A percentile compares a stretch with the other conserved stretches of the same genome.
Conservation (phyloP, 2,888 invertebrate species). For the Pollenia griseotomentosa region DNA sequence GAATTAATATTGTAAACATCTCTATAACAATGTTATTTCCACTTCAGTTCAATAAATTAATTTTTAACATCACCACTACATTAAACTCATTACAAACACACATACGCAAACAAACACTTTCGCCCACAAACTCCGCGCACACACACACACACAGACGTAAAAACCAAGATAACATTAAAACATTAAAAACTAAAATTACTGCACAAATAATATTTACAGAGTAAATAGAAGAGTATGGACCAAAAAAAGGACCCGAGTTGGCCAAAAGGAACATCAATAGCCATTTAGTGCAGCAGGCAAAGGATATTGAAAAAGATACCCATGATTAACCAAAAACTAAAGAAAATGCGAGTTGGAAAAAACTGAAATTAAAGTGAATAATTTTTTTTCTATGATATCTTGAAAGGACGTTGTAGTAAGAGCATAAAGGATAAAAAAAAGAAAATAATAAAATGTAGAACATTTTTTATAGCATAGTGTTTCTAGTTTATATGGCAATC, state of each 20-base stretch:
- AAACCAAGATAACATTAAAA: constrained; percentile 44
- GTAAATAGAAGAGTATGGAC: background rate
- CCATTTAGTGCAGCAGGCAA: constrained; percentile 8
- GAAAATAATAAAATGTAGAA: background rate
- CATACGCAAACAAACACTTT: background rate
- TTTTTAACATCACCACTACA: constrained; percentile 70
- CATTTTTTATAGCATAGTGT: background rate
- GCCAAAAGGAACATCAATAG: constrained; percentile 40
- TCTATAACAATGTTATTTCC: constrained; percentile 68
- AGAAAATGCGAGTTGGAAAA: constrained; percentile 1
- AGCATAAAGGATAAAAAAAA: background rate
- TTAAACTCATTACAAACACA: constrained; percentile 19
- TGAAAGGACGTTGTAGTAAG: background rate
- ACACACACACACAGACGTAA: background rate
- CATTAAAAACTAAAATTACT: constrained; percentile 56
- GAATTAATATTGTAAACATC: constrained; percentile 58
- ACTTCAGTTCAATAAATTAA: constrained; percentile 74
- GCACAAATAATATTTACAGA: background rate
- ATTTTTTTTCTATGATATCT: background rate
- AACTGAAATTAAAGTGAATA: constrained; percentile 23
- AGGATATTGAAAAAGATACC: constrained; percentile 49
- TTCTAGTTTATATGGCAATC: background rate
- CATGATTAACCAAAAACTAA: constrained; percentile 54
- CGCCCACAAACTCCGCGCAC: no score
- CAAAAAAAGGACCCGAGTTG: background rate